Conservation (phyloP, 2,888 invertebrate species). For the Hybos culiciformis region DNA sequence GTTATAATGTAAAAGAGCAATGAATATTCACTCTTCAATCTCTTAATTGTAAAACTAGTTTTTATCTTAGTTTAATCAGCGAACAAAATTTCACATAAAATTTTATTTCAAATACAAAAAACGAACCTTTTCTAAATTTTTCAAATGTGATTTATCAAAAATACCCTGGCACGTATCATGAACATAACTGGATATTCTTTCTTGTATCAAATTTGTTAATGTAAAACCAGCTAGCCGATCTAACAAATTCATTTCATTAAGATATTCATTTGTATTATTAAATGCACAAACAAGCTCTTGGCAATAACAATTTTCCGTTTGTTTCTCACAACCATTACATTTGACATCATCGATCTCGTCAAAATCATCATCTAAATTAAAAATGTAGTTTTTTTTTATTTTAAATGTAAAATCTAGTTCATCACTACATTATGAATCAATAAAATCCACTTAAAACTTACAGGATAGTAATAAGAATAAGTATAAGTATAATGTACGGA, state of each 20-base stretch:
- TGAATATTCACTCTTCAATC: too few relatives aligned
- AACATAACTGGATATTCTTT: constrained; percentile 73
- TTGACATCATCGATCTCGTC: constrained; percentile 45
- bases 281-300: constrained; percentile 46
- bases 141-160: constrained; percentile 70
- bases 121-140: constrained; percentile 55
- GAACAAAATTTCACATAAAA: too few relatives aligned
- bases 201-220: constrained; percentile 68
- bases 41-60: too few relatives aligned
- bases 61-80: too few relatives aligned
- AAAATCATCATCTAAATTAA: constrained; percentile 27
- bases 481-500: too few relatives aligned
- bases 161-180: constrained; percentile 71
- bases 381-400: not conserved
- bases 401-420: not conserved
- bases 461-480: too few relatives aligned
- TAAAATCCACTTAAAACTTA: not conserved
- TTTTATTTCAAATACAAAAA: not conserved
- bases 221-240: constrained; percentile 77
- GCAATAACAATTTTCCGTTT: constrained; percentile 45
- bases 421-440: constrained; percentile 11
- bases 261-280: constrained; percentile 59
- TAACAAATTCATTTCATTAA: constrained; percentile 62
- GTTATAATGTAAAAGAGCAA: too few relatives aligned
- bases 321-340: constrained; percentile 61